A percentile compares a stretch with the other conserved stretches of the same genome.
Evolutionary conservation across 1,140 invertebrate species (phyloP).

Genomic region (Araneus ventricosus): DNA sequence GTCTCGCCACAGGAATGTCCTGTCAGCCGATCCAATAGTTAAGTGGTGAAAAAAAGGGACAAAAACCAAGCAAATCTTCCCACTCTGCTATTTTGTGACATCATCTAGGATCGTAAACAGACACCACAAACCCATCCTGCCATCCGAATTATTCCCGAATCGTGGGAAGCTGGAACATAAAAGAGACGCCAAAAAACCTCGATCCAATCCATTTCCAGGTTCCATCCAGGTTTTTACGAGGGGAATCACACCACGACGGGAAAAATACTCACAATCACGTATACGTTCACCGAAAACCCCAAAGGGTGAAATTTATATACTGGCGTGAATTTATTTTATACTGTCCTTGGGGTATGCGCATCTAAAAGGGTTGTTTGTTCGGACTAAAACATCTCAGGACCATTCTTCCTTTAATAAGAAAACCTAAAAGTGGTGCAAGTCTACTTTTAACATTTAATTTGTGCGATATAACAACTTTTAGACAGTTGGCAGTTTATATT

Average conservation of each 20-base stretch:
- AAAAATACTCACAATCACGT: not conserved
- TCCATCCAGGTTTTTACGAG: not conserved
- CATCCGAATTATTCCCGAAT: not conserved
- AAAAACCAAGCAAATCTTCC: too few species aligned
- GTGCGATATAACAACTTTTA: too few species aligned
- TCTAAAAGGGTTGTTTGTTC: not conserved
- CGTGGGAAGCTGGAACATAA: not conserved
- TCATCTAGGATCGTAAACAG: not conserved
- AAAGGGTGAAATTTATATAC: not conserved
- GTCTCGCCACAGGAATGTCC: too few species aligned
- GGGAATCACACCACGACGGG: not conserved
- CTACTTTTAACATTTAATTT: too few species aligned
- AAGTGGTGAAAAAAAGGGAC: too few species aligned
- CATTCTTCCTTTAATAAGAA: too few species aligned
- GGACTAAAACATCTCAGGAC: not conserved
- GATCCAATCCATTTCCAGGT: not conserved
- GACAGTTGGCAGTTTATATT: too few species aligned
- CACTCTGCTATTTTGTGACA: too few species aligned
- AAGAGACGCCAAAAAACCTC: not conserved
- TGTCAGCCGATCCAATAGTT: too few species aligned
- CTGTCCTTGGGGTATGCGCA: not conserved
- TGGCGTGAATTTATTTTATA: conserved; percentile 1
- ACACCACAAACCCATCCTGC: not conserved
- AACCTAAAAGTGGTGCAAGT: too few species aligned
- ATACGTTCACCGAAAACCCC: not conserved